phyloP scores from a whole-genome alignment of 2,113 vertebrate species.

The Alectura lathami region DNA sequence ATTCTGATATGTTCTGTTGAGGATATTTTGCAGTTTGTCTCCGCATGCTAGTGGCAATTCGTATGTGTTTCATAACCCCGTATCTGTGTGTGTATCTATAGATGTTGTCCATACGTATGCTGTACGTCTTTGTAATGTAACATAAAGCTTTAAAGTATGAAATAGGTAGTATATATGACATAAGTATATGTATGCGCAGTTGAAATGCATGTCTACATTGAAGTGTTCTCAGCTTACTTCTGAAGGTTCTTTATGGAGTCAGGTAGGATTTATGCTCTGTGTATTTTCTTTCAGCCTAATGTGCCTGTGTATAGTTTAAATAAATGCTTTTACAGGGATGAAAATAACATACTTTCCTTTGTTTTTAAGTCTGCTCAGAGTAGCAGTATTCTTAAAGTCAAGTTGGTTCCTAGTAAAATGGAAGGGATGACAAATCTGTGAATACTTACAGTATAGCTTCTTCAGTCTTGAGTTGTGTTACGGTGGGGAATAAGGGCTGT shows the following conservation, averaged over 20 bases:
- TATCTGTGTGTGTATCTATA: rapidly evolving
- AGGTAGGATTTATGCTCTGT: not conserved
- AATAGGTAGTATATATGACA: not conserved
- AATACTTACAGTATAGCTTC: not conserved
- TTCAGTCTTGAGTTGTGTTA: not conserved
- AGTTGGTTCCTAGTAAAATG: not conserved
- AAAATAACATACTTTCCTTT: not conserved
- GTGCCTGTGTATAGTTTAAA: not conserved
- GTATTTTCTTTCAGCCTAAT: not conserved
- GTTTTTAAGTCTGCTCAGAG: not conserved
- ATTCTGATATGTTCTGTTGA: not conserved
- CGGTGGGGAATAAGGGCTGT: not conserved
- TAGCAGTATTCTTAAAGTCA: not conserved
- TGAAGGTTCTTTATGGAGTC: not conserved
- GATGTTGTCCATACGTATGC: not conserved
- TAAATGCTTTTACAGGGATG: not conserved
- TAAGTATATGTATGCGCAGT: not conserved
- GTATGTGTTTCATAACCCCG: not conserved
- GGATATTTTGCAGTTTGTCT: not conserved
- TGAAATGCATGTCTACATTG: not conserved
- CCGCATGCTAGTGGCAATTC: not conserved
- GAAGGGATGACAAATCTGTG: not conserved
- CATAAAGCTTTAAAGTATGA: not conserved
- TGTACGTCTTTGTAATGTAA: not conserved
- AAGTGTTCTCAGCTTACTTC: not conserved